Evolutionary conservation across 30 jellyfish, hydroid and myxozoan genomes (phyloP), one percentile per base, ranked within the genome.

Genomic region (Rhopilema esculentum): DNA sequence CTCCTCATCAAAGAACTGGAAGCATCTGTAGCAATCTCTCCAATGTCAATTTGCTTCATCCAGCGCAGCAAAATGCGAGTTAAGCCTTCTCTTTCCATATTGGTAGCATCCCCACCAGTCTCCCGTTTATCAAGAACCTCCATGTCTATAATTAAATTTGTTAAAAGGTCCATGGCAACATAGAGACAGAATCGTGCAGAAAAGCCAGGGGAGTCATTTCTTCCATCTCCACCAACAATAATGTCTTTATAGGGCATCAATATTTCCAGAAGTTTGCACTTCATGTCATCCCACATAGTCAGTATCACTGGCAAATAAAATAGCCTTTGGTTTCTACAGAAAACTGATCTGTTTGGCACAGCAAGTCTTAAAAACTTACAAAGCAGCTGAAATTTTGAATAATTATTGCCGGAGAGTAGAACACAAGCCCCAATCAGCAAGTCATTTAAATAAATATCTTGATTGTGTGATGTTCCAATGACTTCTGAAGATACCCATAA

Each of bases 21-120:
- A 17, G 90, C 90, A 80, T 80, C 90, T 26, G 90, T 80, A 9
- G 85, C 70, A 21, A 80, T 18, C 49, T 80, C 90, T 80, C 30
- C 48, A 26, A 80, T 66, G 26, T 80, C 70, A 21, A 80, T 16
- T 64, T 27, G 23, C 40, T 31, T 49, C 26, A 18, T 27, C 90
- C 61, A 33, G n/a, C 70, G 66, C 48, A 16, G n/a, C 68, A 80
- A 24, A 21, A 80, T 19, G 69, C 68, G 33, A 18, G 49, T 65
- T 32, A 80, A 8, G 24, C 85, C 90, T 24, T 30, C 73, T 69
- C 51, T 57, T 32, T 80, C 90, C 90, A 80, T 80, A 18, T 27
- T 65, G 25, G 70, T 29, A 18, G 90, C 66, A 27, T 8, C 74
- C 50, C 90, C 90, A 9, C 48, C 85, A 21, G 88, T 77, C 51